phyloP scores from a whole-genome alignment of 2,797 vertebrate species.

The Oryzias sinensis region DNA sequence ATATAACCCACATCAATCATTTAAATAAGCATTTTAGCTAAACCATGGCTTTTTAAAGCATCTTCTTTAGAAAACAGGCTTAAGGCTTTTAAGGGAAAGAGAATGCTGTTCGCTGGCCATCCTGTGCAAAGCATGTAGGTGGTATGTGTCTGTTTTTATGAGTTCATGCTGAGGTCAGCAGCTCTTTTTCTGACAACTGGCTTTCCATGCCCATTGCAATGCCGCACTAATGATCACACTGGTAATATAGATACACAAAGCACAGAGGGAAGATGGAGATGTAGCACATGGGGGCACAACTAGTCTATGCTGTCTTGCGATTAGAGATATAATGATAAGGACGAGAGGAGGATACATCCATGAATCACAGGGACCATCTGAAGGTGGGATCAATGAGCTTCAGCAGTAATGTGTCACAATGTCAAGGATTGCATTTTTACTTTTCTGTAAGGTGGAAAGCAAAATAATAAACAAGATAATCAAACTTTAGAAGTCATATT shows the following conservation, averaged over 20 bases:
- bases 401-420: constrained; percentile 7
- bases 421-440: not conserved
- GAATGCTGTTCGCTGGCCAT: not conserved
- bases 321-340: constrained; percentile 45
- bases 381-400: constrained; percentile 40
- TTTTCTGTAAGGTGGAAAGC: too few species aligned
- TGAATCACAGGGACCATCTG: constrained; percentile 31
- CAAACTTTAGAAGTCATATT: too few species aligned
- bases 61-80: too few species aligned
- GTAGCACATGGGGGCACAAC: constrained; percentile 16
- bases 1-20: too few species aligned
- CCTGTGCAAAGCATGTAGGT: not conserved
- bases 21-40: too few species aligned
- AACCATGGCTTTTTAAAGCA: too few species aligned
- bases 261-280: not conserved
- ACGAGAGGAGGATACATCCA: constrained; percentile 34
- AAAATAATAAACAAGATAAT: too few species aligned
- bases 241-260: constrained; percentile 54
- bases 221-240: constrained; percentile 55
- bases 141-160: constrained; percentile 2
- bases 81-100: too few species aligned
- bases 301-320: constrained; percentile 24
- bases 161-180: constrained; percentile 52
- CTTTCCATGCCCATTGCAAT: constrained; percentile 48
- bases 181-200: constrained; percentile 33